Conservation (phyloP, 2,888 invertebrate species). For the Darwinula stevensoni region DNA sequence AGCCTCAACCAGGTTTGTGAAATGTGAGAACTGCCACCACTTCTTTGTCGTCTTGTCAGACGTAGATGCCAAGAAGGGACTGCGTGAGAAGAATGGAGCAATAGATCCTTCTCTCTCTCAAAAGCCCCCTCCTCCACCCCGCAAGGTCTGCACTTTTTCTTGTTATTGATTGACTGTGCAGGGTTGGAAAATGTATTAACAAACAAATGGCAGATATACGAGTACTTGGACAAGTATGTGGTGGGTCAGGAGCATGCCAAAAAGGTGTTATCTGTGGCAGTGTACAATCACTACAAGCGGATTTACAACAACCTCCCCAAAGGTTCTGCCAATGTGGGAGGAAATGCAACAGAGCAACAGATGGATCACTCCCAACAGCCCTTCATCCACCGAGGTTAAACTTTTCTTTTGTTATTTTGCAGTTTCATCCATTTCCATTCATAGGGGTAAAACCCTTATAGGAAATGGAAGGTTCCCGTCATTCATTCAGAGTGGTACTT, state of each 20-base stretch:
- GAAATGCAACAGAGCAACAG: slow-evolving; percentile 7
- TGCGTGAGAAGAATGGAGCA: slow-evolving; percentile 12
- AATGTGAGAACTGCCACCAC: slow-evolving; percentile 92
- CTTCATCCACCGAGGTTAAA: slow-evolving; percentile 35
- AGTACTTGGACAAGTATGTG: slow-evolving; percentile 82
- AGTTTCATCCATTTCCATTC: neutral
- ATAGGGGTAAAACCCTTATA: neutral
- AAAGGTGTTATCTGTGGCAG: slow-evolving; percentile 86
- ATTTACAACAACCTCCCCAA: slow-evolving; percentile 58
- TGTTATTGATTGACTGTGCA: neutral
- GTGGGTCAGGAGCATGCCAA: slow-evolving; percentile 92
- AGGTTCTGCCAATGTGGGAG: slow-evolving; percentile 4
- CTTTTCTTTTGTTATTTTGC: slow-evolving; percentile 8
- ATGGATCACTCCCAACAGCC: slow-evolving; percentile 33
- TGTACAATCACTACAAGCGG: slow-evolving; percentile 95
- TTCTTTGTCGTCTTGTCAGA: slow-evolving; percentile 89
- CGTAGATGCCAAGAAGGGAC: slow-evolving; percentile 30
- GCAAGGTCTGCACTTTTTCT: slow-evolving; percentile 26
- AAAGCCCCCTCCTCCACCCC: slow-evolving; percentile 83
- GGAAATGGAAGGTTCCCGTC: no score
- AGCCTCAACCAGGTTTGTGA: slow-evolving; percentile 75
- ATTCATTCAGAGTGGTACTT: no score
- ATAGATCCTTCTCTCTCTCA: slow-evolving; percentile 18
- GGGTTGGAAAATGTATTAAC: neutral
- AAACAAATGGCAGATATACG: slow-evolving; percentile 35